phyloP scores from a whole-genome alignment of 2,113 vertebrate genomes.

The Anguilla rostrata region DNA sequence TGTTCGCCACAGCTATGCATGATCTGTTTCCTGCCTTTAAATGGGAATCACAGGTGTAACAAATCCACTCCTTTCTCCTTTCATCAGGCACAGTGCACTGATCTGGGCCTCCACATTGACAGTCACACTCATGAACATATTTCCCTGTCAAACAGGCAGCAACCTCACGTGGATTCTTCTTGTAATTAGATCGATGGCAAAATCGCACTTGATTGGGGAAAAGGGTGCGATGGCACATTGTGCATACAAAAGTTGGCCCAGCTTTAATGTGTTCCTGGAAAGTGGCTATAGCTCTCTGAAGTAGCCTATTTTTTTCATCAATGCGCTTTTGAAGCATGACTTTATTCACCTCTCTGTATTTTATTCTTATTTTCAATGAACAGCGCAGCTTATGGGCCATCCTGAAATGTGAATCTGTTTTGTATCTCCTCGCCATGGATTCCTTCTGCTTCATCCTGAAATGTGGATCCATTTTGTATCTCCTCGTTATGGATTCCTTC shows the following conservation, averaged over 20 bases:
- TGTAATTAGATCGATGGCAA: not conserved
- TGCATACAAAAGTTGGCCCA: constrained; percentile 14
- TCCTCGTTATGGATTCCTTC: no score
- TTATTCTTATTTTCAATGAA: not conserved
- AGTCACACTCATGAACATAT: not conserved
- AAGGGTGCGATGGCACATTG: constrained; percentile 10
- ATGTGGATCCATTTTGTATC: no score
- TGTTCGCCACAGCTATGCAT: not conserved
- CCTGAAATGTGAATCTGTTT: no score
- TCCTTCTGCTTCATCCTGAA: no score
- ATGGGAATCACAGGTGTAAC: not conserved
- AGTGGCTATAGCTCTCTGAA: not conserved
- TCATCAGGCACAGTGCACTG: not conserved
- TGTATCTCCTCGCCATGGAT: no score
- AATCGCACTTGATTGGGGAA: constrained; percentile 8
- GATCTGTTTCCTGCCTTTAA: not conserved
- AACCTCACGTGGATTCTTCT: not conserved
- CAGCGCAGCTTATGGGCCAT: no score
- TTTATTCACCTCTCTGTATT: not conserved
- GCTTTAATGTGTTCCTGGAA: not conserved
- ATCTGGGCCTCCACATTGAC: not conserved
- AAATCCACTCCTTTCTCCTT: constrained; percentile 10
- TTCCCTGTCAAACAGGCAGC: constrained; percentile 1
- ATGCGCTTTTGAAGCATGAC: no score
- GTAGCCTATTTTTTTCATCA: not conserved